A percentile compares a stretch with the other conserved stretches of the same genome.
Evolutionary conservation across 2,797 vertebrate species (phyloP).

Genomic region (Diplodus sargus): DNA sequence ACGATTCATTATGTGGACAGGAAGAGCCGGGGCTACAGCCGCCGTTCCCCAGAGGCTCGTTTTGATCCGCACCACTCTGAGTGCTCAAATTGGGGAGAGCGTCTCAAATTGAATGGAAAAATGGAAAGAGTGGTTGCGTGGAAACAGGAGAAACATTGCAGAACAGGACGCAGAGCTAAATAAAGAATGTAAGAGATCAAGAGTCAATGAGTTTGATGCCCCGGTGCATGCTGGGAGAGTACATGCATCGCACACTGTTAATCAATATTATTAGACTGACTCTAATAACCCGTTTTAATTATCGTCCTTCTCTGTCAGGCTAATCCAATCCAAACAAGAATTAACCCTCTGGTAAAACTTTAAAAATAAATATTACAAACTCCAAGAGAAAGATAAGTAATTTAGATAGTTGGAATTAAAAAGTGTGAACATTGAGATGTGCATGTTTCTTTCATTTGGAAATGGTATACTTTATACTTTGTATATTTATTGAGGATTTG

Average conservation of each 20-base stretch:
- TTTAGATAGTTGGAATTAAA: background rate
- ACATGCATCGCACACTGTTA: background rate
- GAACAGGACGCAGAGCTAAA: background rate
- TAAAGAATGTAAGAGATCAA: background rate
- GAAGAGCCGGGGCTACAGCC: background rate
- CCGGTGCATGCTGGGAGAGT: background rate
- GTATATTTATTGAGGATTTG: background rate
- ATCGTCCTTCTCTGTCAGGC: too few species aligned
- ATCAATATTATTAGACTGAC: background rate
- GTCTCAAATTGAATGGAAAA: background rate
- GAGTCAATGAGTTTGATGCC: background rate
- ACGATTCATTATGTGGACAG: constrained; percentile 3
- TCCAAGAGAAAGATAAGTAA: background rate
- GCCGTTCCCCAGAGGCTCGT: background rate
- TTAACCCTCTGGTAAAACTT: background rate
- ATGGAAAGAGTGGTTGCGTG: background rate
- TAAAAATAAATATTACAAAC: background rate
- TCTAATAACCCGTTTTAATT: background rate
- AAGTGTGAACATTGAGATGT: background rate
- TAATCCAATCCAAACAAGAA: background rate
- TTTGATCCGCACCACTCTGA: background rate
- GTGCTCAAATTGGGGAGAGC: background rate
- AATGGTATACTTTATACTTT: too few species aligned
- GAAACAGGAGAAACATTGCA: background rate
- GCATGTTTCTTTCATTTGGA: too few species aligned